Evolutionary conservation across 2,113 vertebrate species (phyloP), one percentile per base, ranked within the genome.

Genomic region (Leucopsar rothschildi): DNA sequence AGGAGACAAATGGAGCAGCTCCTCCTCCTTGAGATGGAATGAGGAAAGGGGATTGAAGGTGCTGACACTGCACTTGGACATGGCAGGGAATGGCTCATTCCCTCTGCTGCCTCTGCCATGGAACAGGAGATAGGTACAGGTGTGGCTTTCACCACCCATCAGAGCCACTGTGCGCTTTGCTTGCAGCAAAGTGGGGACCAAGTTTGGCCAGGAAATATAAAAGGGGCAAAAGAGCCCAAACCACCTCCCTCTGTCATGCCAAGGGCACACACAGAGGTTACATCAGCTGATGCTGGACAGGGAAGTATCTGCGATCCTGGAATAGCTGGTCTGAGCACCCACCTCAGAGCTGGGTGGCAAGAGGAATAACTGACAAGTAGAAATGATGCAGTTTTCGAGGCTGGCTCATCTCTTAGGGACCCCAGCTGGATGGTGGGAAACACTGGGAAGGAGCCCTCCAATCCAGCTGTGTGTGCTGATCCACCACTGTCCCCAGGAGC

Each of bases 391-490:
- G 27, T 24, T 49, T 66, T 53, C n/a, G 50, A 28, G 66, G 63
- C 37, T 69, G 57, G 40, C 19, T 59, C 63, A 44, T 61, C 25
- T 50, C 33, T 6, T 10, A 14, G 1, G 14, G 57, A 64, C 10
- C 61, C 29, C 65, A 39, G 0, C 5, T 23, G 31, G 40, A 25
- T 5, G 24, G 39, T 45, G 44, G 37, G 9, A n/a, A 49, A 21
- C 1, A 1, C 19, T 1, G 1, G 42, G 33, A 78, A 63, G 24
- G 33, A 71, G 33, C 45, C n/a, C 45, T 59, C 1, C 2, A 22
- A 13, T 11, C 44, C 2, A 1, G 4, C 20, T 12, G 24, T 12
- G 7, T 0, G 11, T 37, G 12, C 35, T 72, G 53, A 13, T 4
- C 42, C 0, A 0, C 63, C 83, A 16, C 57, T 12, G 2, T 72